Percentiles rank a stretch among this genome's conserved stretches.
Evolutionary conservation across 2,888 invertebrate genomes (phyloP).

Genomic region (Plutella xylostella): DNA sequence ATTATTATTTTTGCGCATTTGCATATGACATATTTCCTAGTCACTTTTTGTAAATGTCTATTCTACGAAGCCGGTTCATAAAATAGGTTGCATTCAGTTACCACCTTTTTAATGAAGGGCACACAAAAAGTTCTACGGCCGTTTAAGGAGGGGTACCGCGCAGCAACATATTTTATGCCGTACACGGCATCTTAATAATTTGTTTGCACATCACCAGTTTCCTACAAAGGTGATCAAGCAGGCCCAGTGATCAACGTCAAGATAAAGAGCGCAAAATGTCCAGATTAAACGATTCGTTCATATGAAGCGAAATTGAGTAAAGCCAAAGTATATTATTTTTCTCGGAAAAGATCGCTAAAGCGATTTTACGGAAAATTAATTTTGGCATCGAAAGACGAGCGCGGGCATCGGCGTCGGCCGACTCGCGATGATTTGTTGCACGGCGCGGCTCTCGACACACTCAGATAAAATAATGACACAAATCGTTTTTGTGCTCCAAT

Average conservation of each 20-base stretch:
- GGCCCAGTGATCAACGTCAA: constrained; percentile 12
- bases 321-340: constrained; percentile 50
- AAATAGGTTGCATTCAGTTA: constrained; percentile 21
- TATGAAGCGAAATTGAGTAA: constrained; percentile 41
- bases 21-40: not conserved
- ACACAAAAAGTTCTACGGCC: constrained; percentile 35
- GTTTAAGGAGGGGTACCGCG: constrained; percentile 34
- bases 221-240: constrained; percentile 34
- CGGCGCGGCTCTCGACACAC: constrained; percentile 48
- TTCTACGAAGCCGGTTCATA: not conserved
- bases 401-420: constrained; percentile 24
- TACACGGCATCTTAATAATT: constrained; percentile 53
- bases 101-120: constrained; percentile 40
- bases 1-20: constrained; percentile 1
- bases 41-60: not conserved
- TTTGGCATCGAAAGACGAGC: constrained; percentile 60
- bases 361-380: constrained; percentile 65
- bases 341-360: constrained; percentile 57
- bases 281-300: constrained; percentile 44
- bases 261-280: constrained; percentile 23
- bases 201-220: constrained; percentile 44
- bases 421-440: constrained; percentile 47
- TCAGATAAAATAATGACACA: constrained; percentile 55
- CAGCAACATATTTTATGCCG: constrained; percentile 36
- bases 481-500: constrained; percentile 55